Percentiles rank a stretch among this genome's conserved stretches.
Conservation (phyloP, 92 coral and sea anemone species). For the Pocillopora meandrina region DNA sequence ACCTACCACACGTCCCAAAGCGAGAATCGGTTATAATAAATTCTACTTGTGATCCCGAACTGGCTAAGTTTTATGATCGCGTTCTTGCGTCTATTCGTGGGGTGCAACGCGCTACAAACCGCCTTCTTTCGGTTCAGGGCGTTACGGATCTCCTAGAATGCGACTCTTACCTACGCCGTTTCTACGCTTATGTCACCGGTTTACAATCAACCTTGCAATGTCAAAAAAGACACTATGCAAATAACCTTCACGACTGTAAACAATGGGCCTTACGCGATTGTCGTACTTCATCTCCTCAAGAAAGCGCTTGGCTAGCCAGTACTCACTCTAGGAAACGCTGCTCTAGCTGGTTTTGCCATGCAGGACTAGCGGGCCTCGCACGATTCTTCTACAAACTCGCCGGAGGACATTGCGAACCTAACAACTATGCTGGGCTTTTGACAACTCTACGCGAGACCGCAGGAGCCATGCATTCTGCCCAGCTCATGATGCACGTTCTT, state of each 20-base stretch:
- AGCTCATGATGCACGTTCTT: not conserved
- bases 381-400: not conserved
- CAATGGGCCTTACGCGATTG: not conserved
- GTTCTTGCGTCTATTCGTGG: not conserved
- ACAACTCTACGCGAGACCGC: not conserved
- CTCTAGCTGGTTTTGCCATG: not conserved
- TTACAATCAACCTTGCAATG: not conserved
- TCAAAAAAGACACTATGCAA: not conserved
- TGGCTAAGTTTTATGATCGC: not conserved
- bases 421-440: too few relatives aligned
- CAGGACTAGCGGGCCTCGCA: not conserved
- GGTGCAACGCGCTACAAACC: not conserved
- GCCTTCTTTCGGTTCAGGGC: not conserved
- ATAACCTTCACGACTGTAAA: not conserved
- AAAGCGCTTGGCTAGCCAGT: not conserved
- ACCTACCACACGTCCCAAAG: not conserved
- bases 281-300: not conserved
- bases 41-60: not conserved
- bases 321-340: not conserved
- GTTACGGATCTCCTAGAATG: constrained; percentile 8
- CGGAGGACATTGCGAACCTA: not conserved
- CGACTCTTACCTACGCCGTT: constrained; percentile 1
- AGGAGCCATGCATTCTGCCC: not conserved
- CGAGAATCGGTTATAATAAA: not conserved
- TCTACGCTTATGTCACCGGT: not conserved